These are phyloP conservation scores for Hemibagrus guttatus DNA, from an alignment of 2,797 vertebrate species.

Conservation along the genomic window DNA sequence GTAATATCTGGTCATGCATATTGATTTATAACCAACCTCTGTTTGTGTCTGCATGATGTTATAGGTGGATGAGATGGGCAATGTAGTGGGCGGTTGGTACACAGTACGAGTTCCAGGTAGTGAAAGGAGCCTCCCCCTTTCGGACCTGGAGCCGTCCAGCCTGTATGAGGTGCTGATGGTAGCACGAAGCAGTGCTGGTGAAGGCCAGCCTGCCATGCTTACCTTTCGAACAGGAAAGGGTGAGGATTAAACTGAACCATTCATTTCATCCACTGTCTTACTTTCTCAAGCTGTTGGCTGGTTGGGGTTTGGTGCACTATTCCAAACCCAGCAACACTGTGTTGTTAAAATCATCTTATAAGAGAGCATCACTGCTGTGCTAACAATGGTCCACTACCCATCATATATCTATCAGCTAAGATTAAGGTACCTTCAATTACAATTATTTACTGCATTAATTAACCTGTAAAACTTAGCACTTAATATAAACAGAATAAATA, in stretches of 20 bases:
- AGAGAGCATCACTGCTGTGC: background rate
- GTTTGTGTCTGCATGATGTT: slow-evolving; percentile 14
- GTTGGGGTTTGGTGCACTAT: background rate
- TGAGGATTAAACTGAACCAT: slow-evolving; percentile 59
- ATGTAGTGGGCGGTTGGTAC: slow-evolving; percentile 82
- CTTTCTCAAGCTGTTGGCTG: background rate
- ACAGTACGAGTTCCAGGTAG: slow-evolving; percentile 94
- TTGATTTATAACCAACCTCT: slow-evolving; percentile 18
- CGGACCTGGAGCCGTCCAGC: slow-evolving; percentile 90
- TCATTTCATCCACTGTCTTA: background rate
- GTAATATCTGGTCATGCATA: slow-evolving; percentile 33
- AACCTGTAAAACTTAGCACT: background rate
- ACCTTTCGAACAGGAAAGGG: slow-evolving; percentile 97
- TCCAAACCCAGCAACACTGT: background rate
- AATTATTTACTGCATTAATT: background rate
- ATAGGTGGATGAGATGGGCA: slow-evolving; percentile 85
- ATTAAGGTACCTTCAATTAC: background rate
- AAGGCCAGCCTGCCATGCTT: slow-evolving; percentile 96
- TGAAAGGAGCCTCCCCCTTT: slow-evolving; percentile 87
- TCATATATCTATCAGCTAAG: background rate
- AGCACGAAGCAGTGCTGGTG: slow-evolving; percentile 84
- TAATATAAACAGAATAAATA: background rate
- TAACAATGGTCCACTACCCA: background rate
- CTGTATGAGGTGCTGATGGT: slow-evolving; percentile 98
- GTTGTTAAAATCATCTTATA: background rate